Conservation (phyloP, 2,797 vertebrate genomes). For the Threskiornis aethiopicus region DNA sequence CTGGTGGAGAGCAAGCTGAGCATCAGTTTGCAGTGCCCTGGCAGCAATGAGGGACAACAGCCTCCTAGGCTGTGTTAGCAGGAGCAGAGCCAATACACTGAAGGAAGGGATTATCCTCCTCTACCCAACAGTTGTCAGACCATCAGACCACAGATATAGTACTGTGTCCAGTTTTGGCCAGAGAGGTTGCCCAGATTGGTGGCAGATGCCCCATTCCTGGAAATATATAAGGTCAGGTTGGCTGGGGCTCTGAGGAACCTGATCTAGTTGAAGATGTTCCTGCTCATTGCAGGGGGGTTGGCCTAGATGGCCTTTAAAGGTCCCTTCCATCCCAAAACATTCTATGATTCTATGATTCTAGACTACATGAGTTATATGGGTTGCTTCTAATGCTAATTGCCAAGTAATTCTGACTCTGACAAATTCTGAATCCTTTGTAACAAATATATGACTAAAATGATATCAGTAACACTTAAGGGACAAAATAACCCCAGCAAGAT, state of each 20-base stretch:
- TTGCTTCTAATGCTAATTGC: background rate
- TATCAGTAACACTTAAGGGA: background rate
- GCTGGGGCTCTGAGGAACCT: background rate
- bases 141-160: background rate
- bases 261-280: background rate
- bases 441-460: background rate
- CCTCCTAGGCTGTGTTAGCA: background rate
- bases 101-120: background rate
- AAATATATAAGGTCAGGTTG: background rate
- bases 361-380: background rate
- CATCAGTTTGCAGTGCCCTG: background rate
- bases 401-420: background rate
- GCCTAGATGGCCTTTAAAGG: background rate
- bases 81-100: background rate
- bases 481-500: background rate
- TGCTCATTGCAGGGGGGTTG: accelerated
- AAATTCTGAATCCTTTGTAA: background rate
- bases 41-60: background rate
- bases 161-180: background rate
- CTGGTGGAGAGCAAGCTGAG: background rate
- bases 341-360: background rate
- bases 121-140: background rate
- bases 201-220: background rate
- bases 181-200: background rate
- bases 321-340: background rate